Percentiles rank a stretch among this genome's conserved stretches.
phyloP scores from a whole-genome alignment of 2,113 vertebrate genomes.

The Peromyscus maniculatus region DNA sequence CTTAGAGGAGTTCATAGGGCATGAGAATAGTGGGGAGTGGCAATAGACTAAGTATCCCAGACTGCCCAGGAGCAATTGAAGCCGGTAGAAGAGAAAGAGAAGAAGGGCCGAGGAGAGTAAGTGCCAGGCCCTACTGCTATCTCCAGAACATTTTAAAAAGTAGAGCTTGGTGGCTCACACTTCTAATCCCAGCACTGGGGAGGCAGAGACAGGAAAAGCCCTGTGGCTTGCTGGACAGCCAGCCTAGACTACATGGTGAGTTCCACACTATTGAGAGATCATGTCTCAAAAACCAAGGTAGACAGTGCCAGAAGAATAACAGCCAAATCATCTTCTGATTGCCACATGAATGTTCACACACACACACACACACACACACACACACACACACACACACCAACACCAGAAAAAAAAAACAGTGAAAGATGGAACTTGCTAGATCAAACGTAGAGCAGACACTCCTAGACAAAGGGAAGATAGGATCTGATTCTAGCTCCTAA shows the following conservation, averaged over 20 bases:
- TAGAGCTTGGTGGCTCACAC: not conserved
- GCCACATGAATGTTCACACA: fast-evolving
- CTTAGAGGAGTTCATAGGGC: not conserved
- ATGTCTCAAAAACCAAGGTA: not conserved
- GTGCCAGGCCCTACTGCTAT: not conserved
- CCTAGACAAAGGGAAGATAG: not conserved
- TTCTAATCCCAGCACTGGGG: not conserved
- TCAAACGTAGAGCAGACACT: not conserved
- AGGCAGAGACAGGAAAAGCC: not conserved
- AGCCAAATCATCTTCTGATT: not conserved
- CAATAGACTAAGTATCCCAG: not conserved
- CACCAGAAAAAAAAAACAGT: not conserved
- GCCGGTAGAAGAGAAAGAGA: not conserved
- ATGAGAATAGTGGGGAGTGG: not conserved
- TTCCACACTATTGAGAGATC: not conserved
- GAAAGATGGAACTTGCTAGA: not conserved
- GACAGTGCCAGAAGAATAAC: not conserved
- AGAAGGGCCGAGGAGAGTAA: not conserved
- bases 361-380: not conserved
- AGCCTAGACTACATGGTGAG: not conserved
- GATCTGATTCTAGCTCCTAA: not conserved
- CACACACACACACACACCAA: not conserved
- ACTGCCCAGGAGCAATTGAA: not conserved
- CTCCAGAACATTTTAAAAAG: not conserved
- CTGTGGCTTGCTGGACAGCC: not conserved